phyloP scores from a whole-genome alignment of 2,888 invertebrate genomes.

The Mesochorus sp. region DNA sequence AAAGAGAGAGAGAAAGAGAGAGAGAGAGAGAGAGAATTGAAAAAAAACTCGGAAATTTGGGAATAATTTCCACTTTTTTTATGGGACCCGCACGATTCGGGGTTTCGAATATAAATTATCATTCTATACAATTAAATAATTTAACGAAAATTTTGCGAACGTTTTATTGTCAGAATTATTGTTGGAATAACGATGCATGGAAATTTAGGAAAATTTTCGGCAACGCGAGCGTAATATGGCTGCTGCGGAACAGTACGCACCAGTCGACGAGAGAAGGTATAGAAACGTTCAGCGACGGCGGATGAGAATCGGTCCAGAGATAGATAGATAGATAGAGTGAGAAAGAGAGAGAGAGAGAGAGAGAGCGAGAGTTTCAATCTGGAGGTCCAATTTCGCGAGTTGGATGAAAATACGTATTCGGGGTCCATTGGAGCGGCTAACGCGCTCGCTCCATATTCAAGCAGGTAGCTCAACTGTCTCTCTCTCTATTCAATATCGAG shows the following conservation, averaged over 20 bases:
- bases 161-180: no score
- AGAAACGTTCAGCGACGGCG: slow-evolving; percentile 9
- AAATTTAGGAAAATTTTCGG: no score
- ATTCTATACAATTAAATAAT: no score
- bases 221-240: no score
- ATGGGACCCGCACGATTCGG: no score
- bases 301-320: slow-evolving; percentile 3
- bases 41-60: no score
- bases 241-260: slow-evolving; percentile 16
- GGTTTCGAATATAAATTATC: no score
- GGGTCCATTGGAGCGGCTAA: slow-evolving; percentile 67
- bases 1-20: slow-evolving; percentile 7
- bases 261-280: neutral
- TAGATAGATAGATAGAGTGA: neutral
- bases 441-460: slow-evolving; percentile 70
- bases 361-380: slow-evolving; percentile 69
- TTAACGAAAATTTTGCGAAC: no score
- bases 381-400: slow-evolving; percentile 69
- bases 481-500: slow-evolving; percentile 5
- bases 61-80: no score
- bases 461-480: slow-evolving; percentile 64
- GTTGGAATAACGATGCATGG: no score
- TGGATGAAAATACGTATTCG: slow-evolving; percentile 69
- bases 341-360: slow-evolving; percentile 4
- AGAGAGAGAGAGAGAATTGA: slow-evolving; percentile 64